Base-by-base conservation (phyloP, 2,113 vertebrate genomes). In the Paramormyrops kingsleyae region DNA sequence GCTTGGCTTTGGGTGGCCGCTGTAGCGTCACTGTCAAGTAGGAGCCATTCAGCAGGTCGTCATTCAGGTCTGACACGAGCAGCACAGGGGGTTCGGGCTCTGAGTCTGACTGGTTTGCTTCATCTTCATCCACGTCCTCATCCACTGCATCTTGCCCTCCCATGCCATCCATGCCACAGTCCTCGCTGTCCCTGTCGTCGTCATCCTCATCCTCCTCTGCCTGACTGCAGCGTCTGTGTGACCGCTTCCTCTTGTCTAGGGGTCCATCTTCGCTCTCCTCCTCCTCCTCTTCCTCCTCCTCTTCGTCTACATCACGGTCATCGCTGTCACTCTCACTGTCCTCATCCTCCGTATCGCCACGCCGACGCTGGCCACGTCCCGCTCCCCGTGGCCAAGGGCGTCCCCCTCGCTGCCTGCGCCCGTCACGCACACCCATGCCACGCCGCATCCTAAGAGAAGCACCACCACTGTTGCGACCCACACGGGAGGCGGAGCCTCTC, bases 1-100 rank as follows among this genome's bases (percentile, higher is more conserved):
- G 97, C 95, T 96, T 97, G 94, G 97, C 95, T 88, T 94, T 95
- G 21, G 95, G 93, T 90, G 98, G 98, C 74, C 96, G 96, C 93
- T 99, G 98, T 1, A 99, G 96, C 0, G 98, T 99, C 87, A 99
- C 98, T 0, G 98, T 99, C 94, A 99, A 96, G 94, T 98, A 99
- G 92, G 98, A 98, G 86, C 97, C 97, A 8, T 93, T 95, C 44
- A 96, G 92, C 49, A 96, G 93, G 88, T 96, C 96, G 21, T 96
- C 96, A 1, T 92, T 96, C 19, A 96, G 93, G 88, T 96, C 96
- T 0, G 96, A 96, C 89, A 96, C 94, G 35, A 96, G 92, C 15
- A 96, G 94, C 19, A 96, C 96, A 0, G 96, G 96, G 1, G 96
- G 96, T 49, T 96, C 96, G 4, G 94, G 91, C 87, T 96, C 96